Evolutionary conservation across 1,140 invertebrate genomes (phyloP).

Genomic region (Drosophila gunungcola): DNA sequence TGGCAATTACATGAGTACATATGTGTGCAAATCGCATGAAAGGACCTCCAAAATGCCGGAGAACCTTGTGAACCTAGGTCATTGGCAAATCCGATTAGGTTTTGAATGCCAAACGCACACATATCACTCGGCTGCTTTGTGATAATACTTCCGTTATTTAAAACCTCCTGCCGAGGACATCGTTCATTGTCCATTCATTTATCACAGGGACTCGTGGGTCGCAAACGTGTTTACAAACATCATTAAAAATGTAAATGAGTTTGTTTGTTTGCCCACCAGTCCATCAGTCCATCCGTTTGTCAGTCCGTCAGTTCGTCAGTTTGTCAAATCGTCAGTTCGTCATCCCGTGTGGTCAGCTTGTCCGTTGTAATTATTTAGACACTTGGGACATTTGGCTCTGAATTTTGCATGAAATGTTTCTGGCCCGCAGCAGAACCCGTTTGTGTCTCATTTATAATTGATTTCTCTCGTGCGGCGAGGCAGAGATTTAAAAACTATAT

Average conservation of each 20-base stretch:
- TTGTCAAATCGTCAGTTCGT: constrained; percentile 8
- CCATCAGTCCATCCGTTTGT: constrained; percentile 16
- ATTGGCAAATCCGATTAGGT: constrained; percentile 52
- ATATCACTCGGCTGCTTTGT: constrained; percentile 59
- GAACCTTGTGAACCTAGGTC: constrained; percentile 33
- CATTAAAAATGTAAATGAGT: constrained; percentile 83
- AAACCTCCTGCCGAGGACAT: constrained; percentile 48
- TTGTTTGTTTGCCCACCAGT: constrained; percentile 67
- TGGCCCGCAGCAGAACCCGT: constrained; percentile 53
- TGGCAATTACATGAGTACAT: constrained; percentile 45
- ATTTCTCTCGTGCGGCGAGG: constrained; percentile 44
- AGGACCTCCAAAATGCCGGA: constrained; percentile 24
- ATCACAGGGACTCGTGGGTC: constrained; percentile 26
- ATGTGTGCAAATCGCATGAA: constrained; percentile 9
- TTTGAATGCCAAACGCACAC: constrained; percentile 34
- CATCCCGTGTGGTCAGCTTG: constrained; percentile 45
- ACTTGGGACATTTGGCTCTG: constrained; percentile 64
- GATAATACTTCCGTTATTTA: constrained; percentile 68
- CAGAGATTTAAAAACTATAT: constrained; percentile 54
- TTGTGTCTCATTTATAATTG: constrained; percentile 72
- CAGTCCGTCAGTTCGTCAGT: constrained; percentile 9
- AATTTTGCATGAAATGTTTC: constrained; percentile 66
- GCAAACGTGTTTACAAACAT: constrained; percentile 68
- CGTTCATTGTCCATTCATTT: constrained; percentile 64
- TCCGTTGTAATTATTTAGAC: constrained; percentile 72